Base-by-base conservation (phyloP, 2,888 invertebrate genomes). In the Oscheius onirici region DNA sequence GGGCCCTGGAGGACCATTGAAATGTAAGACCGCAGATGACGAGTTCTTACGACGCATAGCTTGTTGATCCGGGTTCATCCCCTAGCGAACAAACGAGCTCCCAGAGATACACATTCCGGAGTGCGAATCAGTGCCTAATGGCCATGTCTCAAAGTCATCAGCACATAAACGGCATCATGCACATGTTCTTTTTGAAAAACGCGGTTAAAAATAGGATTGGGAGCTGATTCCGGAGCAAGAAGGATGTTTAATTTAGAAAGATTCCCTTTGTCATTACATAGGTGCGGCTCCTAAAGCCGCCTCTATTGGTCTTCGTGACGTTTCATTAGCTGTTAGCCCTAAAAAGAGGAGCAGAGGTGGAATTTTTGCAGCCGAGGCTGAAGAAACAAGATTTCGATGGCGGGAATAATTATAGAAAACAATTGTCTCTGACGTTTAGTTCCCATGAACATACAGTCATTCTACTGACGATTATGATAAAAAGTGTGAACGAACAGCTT, bases 41-140 rank as follows among this genome's bases (percentile, higher is more conserved):
- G 58, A 41, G 41, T 58, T 24, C 28, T 55, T 55, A 55, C n/a
- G 28, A 55, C 6, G n/a, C 24, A 26, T 55, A 55, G 58, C 8
- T 40, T 58, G 58, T 11, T 58, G 34, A 28, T 55, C 55, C 26
- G 58, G 43, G 58, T 41, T 41, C 58, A 58, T 28, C 58, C 34
- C 34, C 34, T n/a, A n/a, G n/a, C n/a, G n/a, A 46, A 61, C 61
- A 44, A 61, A 61, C 41, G 61, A 46, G 22, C 58, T 41, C 20
- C 40, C 6, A 34, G 34, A 34, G 34, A 34, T 34, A n/a, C n/a
- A 6, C 57, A 58, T 58, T 58, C 58, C 58, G 58, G 58, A 58
- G 58, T 40, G 22, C 58, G 58, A 58, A 58, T 58, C 58, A 58
- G 40, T 41, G 58, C 58, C 34, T 58, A 58, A 58, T 58, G 52